phyloP scores from a whole-genome alignment of 1,140 invertebrate genomes.

The Neodiprion pinetum region DNA sequence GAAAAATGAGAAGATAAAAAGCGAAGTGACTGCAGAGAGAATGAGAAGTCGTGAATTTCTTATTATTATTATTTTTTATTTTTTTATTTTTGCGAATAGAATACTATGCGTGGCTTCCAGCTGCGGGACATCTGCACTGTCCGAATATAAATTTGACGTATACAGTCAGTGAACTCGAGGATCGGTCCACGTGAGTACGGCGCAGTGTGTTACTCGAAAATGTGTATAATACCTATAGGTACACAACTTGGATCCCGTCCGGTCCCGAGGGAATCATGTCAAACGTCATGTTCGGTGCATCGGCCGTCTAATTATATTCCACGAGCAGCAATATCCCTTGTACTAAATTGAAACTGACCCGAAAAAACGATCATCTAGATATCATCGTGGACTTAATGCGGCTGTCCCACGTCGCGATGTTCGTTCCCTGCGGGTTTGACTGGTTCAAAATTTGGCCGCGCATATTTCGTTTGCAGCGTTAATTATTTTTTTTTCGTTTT shows the following conservation, averaged over 20 bases:
- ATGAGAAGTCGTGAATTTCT: neutral
- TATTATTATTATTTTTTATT: neutral
- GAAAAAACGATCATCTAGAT: constrained; percentile 54
- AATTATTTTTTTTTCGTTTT: too few species aligned
- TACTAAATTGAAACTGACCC: constrained; percentile 55
- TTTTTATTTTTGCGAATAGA: neutral
- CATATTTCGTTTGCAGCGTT: too few species aligned
- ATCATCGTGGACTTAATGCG: constrained; percentile 47
- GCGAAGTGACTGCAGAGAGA: neutral
- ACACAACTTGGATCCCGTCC: neutral
- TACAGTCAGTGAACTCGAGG: neutral
- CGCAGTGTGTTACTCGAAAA: neutral
- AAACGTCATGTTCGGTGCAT: constrained; percentile 47
- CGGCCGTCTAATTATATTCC: constrained; percentile 49
- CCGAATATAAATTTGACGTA: neutral
- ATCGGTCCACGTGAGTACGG: too few species aligned
- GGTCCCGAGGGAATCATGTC: constrained; percentile 32
- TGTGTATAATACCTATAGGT: neutral
- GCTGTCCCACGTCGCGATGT: constrained; percentile 48
- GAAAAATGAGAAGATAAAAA: neutral
- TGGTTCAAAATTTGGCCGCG: neutral
- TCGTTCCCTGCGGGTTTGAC: constrained; percentile 23
- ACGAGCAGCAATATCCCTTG: constrained; percentile 48
- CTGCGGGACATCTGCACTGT: neutral
- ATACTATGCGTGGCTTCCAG: neutral